phyloP scores from a whole-genome alignment of 2,113 vertebrate genomes.

The Crocuta crocuta region DNA sequence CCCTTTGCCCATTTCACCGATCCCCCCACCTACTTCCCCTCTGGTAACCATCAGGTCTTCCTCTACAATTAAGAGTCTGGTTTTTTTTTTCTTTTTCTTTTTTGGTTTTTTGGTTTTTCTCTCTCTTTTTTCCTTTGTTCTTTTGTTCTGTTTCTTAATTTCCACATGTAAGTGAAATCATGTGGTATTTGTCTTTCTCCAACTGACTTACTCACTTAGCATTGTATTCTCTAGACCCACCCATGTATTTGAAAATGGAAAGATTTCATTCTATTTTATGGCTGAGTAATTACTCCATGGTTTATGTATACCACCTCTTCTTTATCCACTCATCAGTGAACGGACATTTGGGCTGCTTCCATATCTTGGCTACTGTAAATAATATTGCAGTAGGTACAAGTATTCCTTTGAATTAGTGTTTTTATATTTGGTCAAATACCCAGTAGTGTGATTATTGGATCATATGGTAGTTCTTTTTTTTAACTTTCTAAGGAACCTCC shows the following conservation, averaged over 20 bases:
- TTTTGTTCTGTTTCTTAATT: not conserved
- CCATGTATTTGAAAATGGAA: not conserved
- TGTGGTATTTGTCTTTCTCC: not conserved
- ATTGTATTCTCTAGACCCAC: not conserved
- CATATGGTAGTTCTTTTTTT: not conserved
- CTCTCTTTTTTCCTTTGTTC: not conserved
- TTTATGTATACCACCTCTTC: not conserved
- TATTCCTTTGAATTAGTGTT: not conserved
- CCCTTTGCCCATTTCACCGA: not conserved
- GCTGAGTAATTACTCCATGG: not conserved
- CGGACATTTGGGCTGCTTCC: not conserved
- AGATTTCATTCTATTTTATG: not conserved
- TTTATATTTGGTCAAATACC: not conserved
- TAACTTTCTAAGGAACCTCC: not conserved
- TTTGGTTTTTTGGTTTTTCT: not conserved
- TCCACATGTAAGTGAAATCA: not conserved
- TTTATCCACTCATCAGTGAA: not conserved
- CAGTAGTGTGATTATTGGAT: not conserved
- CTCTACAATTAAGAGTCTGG: not conserved
- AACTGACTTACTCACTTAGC: not conserved
- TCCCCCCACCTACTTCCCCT: not conserved
- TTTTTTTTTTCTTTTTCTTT: not conserved
- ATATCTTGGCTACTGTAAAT: not conserved
- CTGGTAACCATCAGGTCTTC: not conserved
- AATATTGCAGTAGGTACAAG: not conserved